Evolutionary conservation across 2,797 vertebrate species (phyloP), one percentile per base, ranked within the genome.

Genomic region (Mormyrops attenuatus): DNA sequence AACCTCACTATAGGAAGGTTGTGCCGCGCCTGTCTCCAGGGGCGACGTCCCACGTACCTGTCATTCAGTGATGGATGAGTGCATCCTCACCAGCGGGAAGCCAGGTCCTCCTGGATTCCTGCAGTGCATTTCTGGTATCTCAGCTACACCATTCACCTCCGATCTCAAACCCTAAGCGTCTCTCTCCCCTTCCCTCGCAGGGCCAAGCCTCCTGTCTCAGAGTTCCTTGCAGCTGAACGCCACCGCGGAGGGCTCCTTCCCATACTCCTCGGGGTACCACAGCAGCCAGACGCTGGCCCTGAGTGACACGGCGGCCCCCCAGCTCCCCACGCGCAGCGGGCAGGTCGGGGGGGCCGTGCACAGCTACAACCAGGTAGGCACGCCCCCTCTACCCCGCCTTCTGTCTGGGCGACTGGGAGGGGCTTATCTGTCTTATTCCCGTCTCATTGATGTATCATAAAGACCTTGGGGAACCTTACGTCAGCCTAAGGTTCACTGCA

Each of bases 181-280:
- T 94, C 93, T 77, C 80, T 92, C 89, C 91, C 90, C 94, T 90
- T 90, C 88, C 66, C 84, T 92, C 63, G 52, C 95, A 99, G 98
- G 98, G 94, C 97, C 98, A 95, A 97, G 97, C 93, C 97, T 99
- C 92, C 97, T 99, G 90, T 99, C 99, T 93, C 99, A 99, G 96
- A 99, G 97, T 92, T 95, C 97, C 91, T 95, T 99, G 94, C 98
- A 99, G 95, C 97, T 99, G 94, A 99, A 97, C 95, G 95, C 96
- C 95, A 99, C 97, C 94, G 97, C 98, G 91, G 99, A 99, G 93
- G 97, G 96, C 82, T 96, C 97, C 91, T 97, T 97, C 95, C 97
- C 97, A 93, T 99, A 98, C 96, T 96, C 97, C 7, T 96, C 97
- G 90, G 97, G 97, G 97, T 99, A 99, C 97, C 98, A 98, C 94